These are phyloP conservation scores for Trissoscelio sp. DNA, from an alignment of 2,888 invertebrate genomes.

Conservation along the genomic window DNA sequence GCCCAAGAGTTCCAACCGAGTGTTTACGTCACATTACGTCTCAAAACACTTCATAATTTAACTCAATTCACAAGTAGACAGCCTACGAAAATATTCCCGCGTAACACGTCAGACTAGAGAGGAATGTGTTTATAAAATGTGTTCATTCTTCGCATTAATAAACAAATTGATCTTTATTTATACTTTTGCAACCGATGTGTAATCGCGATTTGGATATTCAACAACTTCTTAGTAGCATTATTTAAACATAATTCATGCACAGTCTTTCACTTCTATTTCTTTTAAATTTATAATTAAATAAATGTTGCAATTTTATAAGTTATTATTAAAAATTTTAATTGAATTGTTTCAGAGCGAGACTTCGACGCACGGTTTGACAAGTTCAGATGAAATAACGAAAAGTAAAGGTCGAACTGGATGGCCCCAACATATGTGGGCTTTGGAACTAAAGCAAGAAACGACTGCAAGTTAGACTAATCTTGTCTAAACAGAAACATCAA, in stretches of 20 bases:
- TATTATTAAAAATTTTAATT: background rate
- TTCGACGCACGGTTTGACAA: constrained; percentile 75
- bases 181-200: constrained; percentile 13
- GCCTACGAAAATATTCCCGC: constrained; percentile 54
- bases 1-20: constrained; percentile 41
- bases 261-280: too few species aligned
- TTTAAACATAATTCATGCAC: too few species aligned
- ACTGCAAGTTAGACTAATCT: constrained; percentile 71
- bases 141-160: constrained; percentile 54
- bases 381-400: constrained; percentile 82
- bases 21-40: constrained; percentile 68
- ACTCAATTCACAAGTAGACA: constrained; percentile 59
- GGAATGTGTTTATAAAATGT: constrained; percentile 62
- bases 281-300: too few species aligned
- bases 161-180: constrained; percentile 45
- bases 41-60: constrained; percentile 72
- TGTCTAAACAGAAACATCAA: constrained; percentile 45
- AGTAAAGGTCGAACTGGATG: constrained; percentile 96
- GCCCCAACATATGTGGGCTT: constrained; percentile 98
- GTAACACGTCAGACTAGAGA: constrained; percentile 5
- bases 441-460: constrained; percentile 90
- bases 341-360: constrained; percentile 78
- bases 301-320: too few species aligned
- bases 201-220: background rate
- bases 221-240: constrained; percentile 10